Base-by-base conservation (phyloP, 2,113 vertebrate species). In the Miniopterus natalensis region DNA sequence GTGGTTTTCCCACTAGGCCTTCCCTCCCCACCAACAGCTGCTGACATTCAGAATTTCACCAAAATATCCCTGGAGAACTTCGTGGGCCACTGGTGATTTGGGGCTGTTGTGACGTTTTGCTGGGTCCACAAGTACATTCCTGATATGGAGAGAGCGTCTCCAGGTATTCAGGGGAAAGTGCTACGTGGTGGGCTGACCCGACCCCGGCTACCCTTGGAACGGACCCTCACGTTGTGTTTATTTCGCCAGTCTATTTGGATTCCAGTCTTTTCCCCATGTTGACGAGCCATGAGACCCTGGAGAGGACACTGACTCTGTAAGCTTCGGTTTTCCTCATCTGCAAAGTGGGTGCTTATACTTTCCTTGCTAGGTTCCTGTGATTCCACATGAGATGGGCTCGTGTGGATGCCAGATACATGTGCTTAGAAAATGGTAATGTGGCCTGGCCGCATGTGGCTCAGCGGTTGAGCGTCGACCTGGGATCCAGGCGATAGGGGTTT, bases 251-350 rank as follows among this genome's bases (percentile, higher is more conserved):
- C 6, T n/a, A 12, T 70, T 68, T 74, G 71, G 49, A 8, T 81
- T 47, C 0, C 5, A 25, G 42, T 51, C 31, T 53, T 12, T 88
- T 25, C 9, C 40, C 73, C 2, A 0, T 4, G 6, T 73, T 23
- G 8, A 15, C 65, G 7, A 23, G 47, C 47, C 8, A 1, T 20
- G 17, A 9, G 15, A 7, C 31, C 65, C 57, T 29, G 47, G 57
- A 17, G 5, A 10, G 27, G 40, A 79, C 11, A 1, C 57, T 61
- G 27, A 5, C 23, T 45, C 68, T n/a, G 0, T 5, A 31, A 45
- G 25, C 81, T 63, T 93, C 11, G 3, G n/a, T 73, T 47, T 77
- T 49, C 87, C n/a, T 88, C 66, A n/a, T 31, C 71, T 94, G 71
- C 36, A 9, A 11, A 45, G 27, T 12, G 31, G 49, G 45, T 77